Base-by-base conservation (phyloP, 2,797 vertebrate species). In the Borostomias antarcticus region DNA sequence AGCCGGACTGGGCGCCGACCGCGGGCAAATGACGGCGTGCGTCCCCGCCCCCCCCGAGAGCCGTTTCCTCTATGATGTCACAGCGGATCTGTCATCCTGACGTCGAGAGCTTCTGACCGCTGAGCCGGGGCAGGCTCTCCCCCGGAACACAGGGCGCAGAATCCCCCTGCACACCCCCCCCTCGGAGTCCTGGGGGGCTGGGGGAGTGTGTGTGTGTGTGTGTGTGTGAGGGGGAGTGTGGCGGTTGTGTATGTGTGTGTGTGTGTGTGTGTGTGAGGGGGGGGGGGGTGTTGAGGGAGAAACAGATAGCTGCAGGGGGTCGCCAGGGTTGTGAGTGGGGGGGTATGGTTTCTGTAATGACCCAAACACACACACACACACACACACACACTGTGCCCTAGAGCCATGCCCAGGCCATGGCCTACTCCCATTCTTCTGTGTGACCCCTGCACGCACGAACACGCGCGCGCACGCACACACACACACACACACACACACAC, bases 11-110 rank as follows among this genome's bases (percentile, higher is more conserved):
- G n/a, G 89, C 88, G 85, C 91, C 89, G 91, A 91, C 87, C 81
- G 83, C 89, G 90, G 90, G 89, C 90, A 91, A 89, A 91, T 88
- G 78, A 88, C 80, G 84, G 85, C 81, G 82, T 82, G 19, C 58
- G 19, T 83, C 84, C 80, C 66, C 75, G 83, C 84, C 88, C 87
- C 82, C 78, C 84, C 79, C 84, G 64, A 70, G 82, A 84, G 85
- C 84, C 29, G 82, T 87, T 85, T 91, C 90, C 88, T 89, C 90
- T 86, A 88, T 82, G 77, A 81, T 92, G 92, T 93, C 92, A 91
- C 87, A 68, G 76, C 79, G 17, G 85, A 93, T 93, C 90, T 88
- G 89, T 93, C 92, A 93, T 84, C 82, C 78, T 92, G 92, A 93
- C 79, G 85, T 87, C 91, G 89, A 93, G 85, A 85, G 87, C 82